Evolutionary conservation across 2,797 vertebrate genomes (phyloP).

Genomic region (Anguilla marmorata): DNA sequence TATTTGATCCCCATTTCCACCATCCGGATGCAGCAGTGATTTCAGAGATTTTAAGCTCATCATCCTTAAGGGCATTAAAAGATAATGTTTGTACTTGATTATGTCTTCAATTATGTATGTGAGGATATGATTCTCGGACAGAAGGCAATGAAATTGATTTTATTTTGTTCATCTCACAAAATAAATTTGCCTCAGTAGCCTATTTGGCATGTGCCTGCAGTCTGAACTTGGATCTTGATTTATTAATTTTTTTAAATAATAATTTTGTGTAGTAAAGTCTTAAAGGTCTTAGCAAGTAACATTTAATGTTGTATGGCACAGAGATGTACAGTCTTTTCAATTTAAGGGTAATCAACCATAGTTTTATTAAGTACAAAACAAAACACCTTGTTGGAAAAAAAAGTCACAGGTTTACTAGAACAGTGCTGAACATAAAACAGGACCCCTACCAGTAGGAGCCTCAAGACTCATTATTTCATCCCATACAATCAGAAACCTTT

Average conservation of each 20-base stretch:
- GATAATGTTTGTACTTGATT: background rate
- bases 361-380: constrained; percentile 27
- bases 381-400: background rate
- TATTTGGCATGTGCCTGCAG: background rate
- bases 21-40: background rate
- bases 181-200: background rate
- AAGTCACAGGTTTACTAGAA: constrained; percentile 14
- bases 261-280: too few relatives aligned
- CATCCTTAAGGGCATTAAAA: background rate
- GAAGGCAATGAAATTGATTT: background rate
- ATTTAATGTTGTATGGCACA: background rate
- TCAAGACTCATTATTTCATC: background rate
- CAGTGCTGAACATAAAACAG: constrained; percentile 20
- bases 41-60: background rate
- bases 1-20: background rate
- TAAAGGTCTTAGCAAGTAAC: background rate
- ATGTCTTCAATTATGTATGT: background rate
- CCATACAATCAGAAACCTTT: constrained; percentile 11
- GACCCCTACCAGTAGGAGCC: constrained; percentile 14
- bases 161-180: background rate
- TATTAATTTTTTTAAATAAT: background rate
- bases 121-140: background rate
- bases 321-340: background rate
- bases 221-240: background rate
- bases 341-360: constrained; percentile 13